These are phyloP conservation scores for Gambusia yucatana DNA, from an alignment of 2,797 vertebrate genomes.

Conservation along the genomic window DNA sequence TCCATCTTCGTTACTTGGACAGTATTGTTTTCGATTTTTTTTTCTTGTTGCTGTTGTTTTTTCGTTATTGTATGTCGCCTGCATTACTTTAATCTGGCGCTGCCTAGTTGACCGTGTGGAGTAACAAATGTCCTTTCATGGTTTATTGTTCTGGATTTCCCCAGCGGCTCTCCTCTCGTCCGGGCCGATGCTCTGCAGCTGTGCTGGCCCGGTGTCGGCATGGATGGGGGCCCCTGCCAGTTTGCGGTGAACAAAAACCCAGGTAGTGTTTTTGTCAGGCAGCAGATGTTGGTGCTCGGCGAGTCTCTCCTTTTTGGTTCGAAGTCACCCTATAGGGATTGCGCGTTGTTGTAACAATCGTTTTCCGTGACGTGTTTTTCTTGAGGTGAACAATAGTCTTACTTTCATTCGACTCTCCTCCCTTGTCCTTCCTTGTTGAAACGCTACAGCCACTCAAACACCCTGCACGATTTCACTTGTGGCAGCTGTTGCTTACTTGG, in stretches of 20 bases:
- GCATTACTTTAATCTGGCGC: constrained; percentile 13
- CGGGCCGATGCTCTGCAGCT: constrained; percentile 41
- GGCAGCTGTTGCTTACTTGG: constrained; percentile 59
- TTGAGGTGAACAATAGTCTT: background rate
- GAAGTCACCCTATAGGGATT: constrained; percentile 46
- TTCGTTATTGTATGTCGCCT: background rate
- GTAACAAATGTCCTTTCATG: constrained; percentile 26
- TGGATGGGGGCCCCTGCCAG: constrained; percentile 32
- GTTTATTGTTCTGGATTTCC: constrained; percentile 26
- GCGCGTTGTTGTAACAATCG: background rate
- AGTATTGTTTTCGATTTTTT: background rate
- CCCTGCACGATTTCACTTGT: constrained; percentile 61
- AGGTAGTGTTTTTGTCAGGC: constrained; percentile 58
- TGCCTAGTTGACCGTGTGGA: constrained; percentile 8
- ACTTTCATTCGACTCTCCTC: background rate
- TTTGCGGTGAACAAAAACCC: constrained; percentile 46
- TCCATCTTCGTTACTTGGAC: background rate
- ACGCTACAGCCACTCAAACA: constrained; percentile 51
- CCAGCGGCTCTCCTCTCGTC: constrained; percentile 14
- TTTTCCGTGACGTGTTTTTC: constrained; percentile 30
- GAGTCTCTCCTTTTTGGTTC: constrained; percentile 58
- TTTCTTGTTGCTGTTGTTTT: background rate
- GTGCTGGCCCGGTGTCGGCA: constrained; percentile 25
- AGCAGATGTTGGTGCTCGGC: constrained; percentile 54
- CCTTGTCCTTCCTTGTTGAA: constrained; percentile 35